Evolutionary conservation across 2,797 vertebrate genomes (phyloP), one percentile per base, ranked within the genome.

Genomic region (Clarias fuscus): DNA sequence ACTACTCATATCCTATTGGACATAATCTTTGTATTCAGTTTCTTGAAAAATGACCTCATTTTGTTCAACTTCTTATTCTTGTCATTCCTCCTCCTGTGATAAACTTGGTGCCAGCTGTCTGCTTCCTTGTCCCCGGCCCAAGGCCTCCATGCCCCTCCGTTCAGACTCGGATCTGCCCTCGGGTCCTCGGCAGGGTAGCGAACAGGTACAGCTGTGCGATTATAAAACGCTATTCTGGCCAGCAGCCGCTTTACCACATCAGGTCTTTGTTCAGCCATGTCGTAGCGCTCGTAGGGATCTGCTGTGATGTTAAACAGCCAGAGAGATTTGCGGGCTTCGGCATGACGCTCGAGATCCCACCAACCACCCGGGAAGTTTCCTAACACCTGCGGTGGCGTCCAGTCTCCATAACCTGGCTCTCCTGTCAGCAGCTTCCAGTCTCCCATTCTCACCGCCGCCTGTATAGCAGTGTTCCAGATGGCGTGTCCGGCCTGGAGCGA

Each of bases 371-470:
- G 98, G 86, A 99, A 99, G 90, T 95, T 96, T 62, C 97, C 97
- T 84, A 99, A 93, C 0, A 96, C 96, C 92, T 97, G 98, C 0
- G 97, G 97, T 0, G 98, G 98, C 65, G 97, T 98, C 98, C 98
- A 99, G 89, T 99, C 98, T 0, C 98, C 97, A 7, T 98, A 98
- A 4, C 98, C 98, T 0, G 98, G 98, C 90, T 99, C 97, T 0
- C 98, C 98, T 0, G 98, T 99, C 85, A 99, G 92, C 40, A 99
- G 96, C 84, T 99, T 99, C 97, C 98, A 99, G 91, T 99, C 97
- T 3, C 98, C 96, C 0, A 96, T 95, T 1, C 98, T 94, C 85
- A 99, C 96, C 65, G 98, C 97, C 3, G 98, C 98, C 93, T 99
- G 98, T 37, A 99, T 92, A 0, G 97, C 97, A 0, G 98, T 99